Evolutionary conservation across 2,113 vertebrate species (phyloP).

Genomic region (Bubo blakistoni): DNA sequence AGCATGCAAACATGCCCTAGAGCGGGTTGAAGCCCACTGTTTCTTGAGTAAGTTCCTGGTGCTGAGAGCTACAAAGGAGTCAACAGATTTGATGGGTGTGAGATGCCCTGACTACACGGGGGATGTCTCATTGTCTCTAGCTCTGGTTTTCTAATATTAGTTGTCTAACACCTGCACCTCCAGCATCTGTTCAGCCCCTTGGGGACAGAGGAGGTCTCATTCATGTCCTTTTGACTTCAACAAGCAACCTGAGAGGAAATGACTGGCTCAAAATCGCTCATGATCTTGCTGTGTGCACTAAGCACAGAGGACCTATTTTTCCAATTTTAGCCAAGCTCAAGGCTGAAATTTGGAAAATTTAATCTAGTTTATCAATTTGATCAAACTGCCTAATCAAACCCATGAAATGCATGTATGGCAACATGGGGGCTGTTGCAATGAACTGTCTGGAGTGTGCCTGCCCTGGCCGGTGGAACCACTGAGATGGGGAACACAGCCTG

Average conservation of each 20-base stretch:
- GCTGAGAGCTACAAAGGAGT: not conserved
- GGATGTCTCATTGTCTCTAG: not conserved
- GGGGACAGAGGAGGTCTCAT: not conserved
- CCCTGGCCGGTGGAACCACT: no score
- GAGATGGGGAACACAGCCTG: not conserved
- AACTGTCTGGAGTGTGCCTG: not conserved
- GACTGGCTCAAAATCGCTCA: not conserved
- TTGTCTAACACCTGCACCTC: not conserved
- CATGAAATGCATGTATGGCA: not conserved
- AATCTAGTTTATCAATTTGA: not conserved
- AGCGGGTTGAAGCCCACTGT: not conserved
- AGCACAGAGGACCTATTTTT: not conserved
- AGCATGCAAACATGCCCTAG: not conserved
- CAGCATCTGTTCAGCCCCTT: not conserved
- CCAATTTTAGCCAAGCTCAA: not conserved
- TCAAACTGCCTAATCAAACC: not conserved
- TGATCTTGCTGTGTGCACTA: not conserved
- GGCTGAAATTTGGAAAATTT: not conserved
- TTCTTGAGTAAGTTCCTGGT: not conserved
- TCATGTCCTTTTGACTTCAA: not conserved
- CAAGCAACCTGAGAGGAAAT: not conserved
- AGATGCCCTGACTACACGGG: not conserved
- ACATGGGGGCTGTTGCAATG: not conserved
- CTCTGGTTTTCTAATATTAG: not conserved
- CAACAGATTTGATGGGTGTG: not conserved